Evolutionary conservation across 2,888 invertebrate genomes (phyloP).

Genomic region (Emmelina monodactyla): DNA sequence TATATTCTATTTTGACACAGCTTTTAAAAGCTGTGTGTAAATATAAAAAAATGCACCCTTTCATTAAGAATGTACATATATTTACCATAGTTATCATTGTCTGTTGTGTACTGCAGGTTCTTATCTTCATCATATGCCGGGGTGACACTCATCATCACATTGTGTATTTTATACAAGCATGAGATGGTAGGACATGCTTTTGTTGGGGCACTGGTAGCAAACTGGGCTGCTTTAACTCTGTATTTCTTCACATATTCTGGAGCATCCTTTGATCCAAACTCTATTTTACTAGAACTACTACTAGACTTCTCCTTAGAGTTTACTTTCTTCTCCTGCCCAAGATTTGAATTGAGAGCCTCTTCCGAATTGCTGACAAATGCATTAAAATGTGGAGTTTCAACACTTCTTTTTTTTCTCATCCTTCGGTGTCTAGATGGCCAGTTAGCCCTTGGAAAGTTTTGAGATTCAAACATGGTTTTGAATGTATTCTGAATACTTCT

Average conservation of each 20-base stretch:
- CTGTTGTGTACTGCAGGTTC: constrained; percentile 39
- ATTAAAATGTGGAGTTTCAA: constrained; percentile 28
- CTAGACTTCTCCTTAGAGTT: constrained; percentile 22
- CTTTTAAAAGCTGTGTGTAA: no score
- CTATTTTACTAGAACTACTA: constrained; percentile 27
- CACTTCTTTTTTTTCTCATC: constrained; percentile 33
- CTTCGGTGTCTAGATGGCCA: constrained; percentile 29
- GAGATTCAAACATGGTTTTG: constrained; percentile 6
- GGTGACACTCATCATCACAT: constrained; percentile 41
- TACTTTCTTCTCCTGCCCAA: constrained; percentile 5
- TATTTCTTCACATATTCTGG: constrained; percentile 27
- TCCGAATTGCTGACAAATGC: constrained; percentile 24
- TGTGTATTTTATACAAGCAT: constrained; percentile 48
- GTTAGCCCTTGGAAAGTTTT: not conserved
- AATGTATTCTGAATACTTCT: constrained; percentile 15
- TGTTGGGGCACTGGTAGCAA: constrained; percentile 28
- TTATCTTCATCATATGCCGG: constrained; percentile 43
- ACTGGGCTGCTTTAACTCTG: constrained; percentile 30
- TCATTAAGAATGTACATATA: constrained; percentile 10
- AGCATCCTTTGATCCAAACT: constrained; percentile 24
- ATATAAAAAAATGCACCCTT: no score
- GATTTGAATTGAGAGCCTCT: constrained; percentile 24
- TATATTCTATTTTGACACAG: no score
- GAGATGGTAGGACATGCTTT: constrained; percentile 34
- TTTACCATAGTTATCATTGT: constrained; percentile 44